Base-by-base conservation (phyloP, 2,797 vertebrate species). In the Kryptolebias ocellatus region DNA sequence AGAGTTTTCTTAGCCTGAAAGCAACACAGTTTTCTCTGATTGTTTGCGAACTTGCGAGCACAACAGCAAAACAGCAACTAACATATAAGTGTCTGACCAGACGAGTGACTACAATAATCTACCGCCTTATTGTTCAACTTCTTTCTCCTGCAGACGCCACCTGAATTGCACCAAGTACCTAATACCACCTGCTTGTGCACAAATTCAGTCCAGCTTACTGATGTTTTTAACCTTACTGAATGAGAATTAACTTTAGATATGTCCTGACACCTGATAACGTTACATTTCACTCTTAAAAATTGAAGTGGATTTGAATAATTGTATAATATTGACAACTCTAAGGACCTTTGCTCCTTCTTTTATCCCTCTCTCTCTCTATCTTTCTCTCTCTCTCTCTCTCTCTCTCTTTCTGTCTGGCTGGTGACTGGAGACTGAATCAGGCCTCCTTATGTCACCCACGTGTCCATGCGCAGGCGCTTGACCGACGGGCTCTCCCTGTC, bases 401-500 rank as follows among this genome's bases (percentile, higher is more conserved):
- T 85, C 80, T 76, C 87, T 58, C 74, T 83, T 80, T 79, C 78
- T 83, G 68, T 84, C 81, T 70, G 72, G 87, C 86, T 91, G 89
- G 82, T 90, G 85, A 86, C 89, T 87, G 86, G 84, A 89, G 86
- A 76, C 77, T 44, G 62, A 75, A 80, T 55, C 51, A 31, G 65
- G 78, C 64, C 70, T 86, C 83, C 88, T 93, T 98, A 99, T 95
- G 98, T 99, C 92, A 99, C 98, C 98, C 98, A 99, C 0, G 97
- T 91, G 90, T 99, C 97, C 96, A 99, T 98, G 88, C 98, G 94
- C 96, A 99, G 95, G 28, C 98, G 96, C 91, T 99, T 99, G 83
- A 98, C 96, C 0, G 97, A 96, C 0, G 98, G 97, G 75, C 96
- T 98, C 90, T 98, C 96, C 37, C 96, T 91, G 56, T 96, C 97